Base-by-base conservation (phyloP, 2,888 invertebrate genomes). In the Abrostola triplasia region DNA sequence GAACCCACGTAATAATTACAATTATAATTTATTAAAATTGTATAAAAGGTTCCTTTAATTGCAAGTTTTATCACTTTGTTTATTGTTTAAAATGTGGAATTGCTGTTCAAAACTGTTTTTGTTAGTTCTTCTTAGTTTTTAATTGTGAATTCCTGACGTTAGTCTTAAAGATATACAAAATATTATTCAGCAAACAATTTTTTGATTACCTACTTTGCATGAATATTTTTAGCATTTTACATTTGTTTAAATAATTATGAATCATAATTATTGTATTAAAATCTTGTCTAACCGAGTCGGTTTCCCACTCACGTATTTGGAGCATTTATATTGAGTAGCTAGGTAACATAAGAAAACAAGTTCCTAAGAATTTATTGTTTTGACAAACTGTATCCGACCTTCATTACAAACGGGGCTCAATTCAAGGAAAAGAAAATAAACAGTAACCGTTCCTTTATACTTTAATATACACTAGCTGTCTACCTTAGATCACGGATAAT, bases 301-400 rank as follows among this genome's bases (percentile, higher is more conserved):
- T 24, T 24, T 24, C 24, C 24, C 24, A 24, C 24, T 24, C 24
- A 24, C 24, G 24, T 24, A 24, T 24, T 24, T 24, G 24, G 24
- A 24, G 24, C 38, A 61, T 56, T 71, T 49, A 61, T 52, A 48
- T 60, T 48, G 10, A 54, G 60, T 37, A 47, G 13, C 13, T 24
- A 47, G 44, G 13, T 42, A 5, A 52, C 40, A 36, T 12, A 50
- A 41, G 13, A 38, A 36, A 35, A 0, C 49, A 13, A 48, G 52
- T 10, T 65, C 54, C 57, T 60, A 38, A 42, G 74, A 67, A 73
- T 47, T 36, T 53, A 49, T 61, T 74, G 67, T 77, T 76, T 64
- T 70, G 76, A 74, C 61, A 64, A 47, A 36, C 53, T 44, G 75
- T 70, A 53, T 70, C 67, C 62, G 61, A 74, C 51, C 48, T 55